Base-by-base conservation (phyloP, 2,888 invertebrate species). In the Drosophila kuntzei region DNA sequence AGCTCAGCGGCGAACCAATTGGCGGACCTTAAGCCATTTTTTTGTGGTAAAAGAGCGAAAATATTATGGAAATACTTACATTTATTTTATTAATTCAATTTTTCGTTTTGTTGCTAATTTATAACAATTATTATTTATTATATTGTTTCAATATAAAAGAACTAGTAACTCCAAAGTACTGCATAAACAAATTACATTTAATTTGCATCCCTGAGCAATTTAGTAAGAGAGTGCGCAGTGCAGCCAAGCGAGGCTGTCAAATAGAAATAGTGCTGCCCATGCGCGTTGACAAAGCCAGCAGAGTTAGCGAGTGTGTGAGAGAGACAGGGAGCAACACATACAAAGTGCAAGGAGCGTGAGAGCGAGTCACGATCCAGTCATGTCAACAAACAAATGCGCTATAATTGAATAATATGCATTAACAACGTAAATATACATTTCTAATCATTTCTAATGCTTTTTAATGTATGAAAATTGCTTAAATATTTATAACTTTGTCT, bases 181-280 rank as follows among this genome's bases (percentile, higher is more conserved):
- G 20, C 2, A 43, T 16, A 12, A 22, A 27, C 36, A 25, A 64
- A 50, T 4, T 44, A 43, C n/a, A 47, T 3, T 20, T 12, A 9
- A 39, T 12, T 16, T 37, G 64, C 54, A 74, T 46, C 76, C 77
- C 72, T 78, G 78, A 25, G 14, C 32, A 41, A 12, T 36, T n/a
- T 18, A 39, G 36, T 39, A 29, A 58, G 76, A 64, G 76, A 74
- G 59, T 27, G 27, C 34, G 41, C 50, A 67, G 76, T 70, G 76
- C 54, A 64, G 41, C 70, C 64, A 79, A 79, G 66, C 61, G 55
- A 59, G 27, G 61, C 60, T 54, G 60, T 27, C 63, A 46, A 55
- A 67, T 47, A 66, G 47, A 58, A 55, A 67, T 37, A 79, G 75
- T 78, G 75, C 66, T 74, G 53, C 78, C 79, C 78, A 78, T 78